Conservation (phyloP, 2,113 vertebrate species). For the Pachypanchax playfairii region DNA sequence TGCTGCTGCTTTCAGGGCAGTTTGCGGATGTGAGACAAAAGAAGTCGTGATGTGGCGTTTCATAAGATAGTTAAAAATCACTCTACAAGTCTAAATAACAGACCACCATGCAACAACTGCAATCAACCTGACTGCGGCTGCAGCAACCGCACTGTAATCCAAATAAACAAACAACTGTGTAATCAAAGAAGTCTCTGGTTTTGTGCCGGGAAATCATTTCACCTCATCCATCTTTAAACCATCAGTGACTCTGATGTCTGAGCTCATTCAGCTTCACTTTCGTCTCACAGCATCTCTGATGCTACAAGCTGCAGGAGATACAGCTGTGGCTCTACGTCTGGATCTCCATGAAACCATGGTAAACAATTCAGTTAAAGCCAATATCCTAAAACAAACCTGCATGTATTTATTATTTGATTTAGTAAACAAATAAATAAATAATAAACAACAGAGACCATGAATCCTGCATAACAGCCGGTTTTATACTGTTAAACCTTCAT, state of each 20-base stretch:
- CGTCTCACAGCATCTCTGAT: constrained; percentile 12
- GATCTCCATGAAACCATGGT: too few relatives aligned
- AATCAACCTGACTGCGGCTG: constrained; percentile 61
- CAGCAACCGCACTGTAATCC: constrained; percentile 35
- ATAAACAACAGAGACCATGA: too few relatives aligned
- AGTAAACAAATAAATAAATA: too few relatives aligned
- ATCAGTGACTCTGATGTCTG: constrained; percentile 11
- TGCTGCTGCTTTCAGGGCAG: too few relatives aligned
- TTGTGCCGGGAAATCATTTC: constrained; percentile 26
- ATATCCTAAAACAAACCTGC: too few relatives aligned
- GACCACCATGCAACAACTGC: constrained; percentile 50
- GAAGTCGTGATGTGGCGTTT: constrained; percentile 42
- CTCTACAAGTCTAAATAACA: constrained; percentile 60
- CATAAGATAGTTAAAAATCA: constrained; percentile 68
- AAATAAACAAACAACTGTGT: constrained; percentile 65
- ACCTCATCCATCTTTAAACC: constrained; percentile 37
- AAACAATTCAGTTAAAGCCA: too few relatives aligned
- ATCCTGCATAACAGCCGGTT: too few relatives aligned
- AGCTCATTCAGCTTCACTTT: constrained; percentile 7
- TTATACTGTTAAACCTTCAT: too few relatives aligned
- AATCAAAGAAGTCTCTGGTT: constrained; percentile 50
- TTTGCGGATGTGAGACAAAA: not conserved
- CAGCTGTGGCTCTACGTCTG: too few relatives aligned
- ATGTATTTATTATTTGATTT: too few relatives aligned
- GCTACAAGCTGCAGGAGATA: not conserved